phyloP scores from a whole-genome alignment of 2,888 invertebrate species.

The Acleris cristana region DNA sequence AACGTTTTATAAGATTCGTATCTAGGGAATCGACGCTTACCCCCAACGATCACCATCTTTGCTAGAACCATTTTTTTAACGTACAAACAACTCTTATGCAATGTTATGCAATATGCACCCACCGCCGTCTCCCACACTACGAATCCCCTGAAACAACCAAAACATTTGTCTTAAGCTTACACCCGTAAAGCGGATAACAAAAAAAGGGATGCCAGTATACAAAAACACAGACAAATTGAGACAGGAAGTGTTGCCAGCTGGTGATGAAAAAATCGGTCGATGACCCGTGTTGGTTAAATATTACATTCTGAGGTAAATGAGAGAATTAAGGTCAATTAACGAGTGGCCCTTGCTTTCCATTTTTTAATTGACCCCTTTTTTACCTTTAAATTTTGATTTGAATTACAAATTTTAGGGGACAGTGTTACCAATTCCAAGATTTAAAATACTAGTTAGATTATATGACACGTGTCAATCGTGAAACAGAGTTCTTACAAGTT shows the following conservation, averaged over 20 bases:
- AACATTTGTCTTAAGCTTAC: slow-evolving; percentile 31
- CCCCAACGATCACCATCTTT: too few relatives aligned
- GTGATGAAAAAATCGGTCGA: slow-evolving; percentile 72
- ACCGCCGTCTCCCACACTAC: neutral
- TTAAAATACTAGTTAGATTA: neutral
- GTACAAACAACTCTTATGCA: too few relatives aligned
- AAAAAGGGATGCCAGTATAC: slow-evolving; percentile 60
- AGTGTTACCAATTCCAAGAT: neutral
- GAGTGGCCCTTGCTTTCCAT: slow-evolving; percentile 18
- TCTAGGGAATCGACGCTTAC: too few relatives aligned
- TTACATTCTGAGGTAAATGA: slow-evolving; percentile 23
- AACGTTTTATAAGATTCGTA: too few relatives aligned
- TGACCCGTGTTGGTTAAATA: slow-evolving; percentile 51
- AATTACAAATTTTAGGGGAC: slow-evolving; percentile 16
- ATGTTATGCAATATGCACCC: too few relatives aligned
- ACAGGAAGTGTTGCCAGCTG: slow-evolving; percentile 79
- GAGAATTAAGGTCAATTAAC: slow-evolving; percentile 26
- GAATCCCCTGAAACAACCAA: slow-evolving; percentile 36
- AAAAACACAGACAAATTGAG: slow-evolving; percentile 76
- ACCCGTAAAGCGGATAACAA: slow-evolving; percentile 47
- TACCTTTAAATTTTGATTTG: slow-evolving; percentile 4
- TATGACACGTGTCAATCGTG: neutral
- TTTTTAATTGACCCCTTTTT: slow-evolving; percentile 14
- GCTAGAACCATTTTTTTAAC: too few relatives aligned
- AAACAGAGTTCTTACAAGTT: neutral